A percentile compares a stretch with the other conserved stretches of the same genome.
Evolutionary conservation across 1,140 invertebrate species (phyloP).

Genomic region (Medauroidea extradentata): DNA sequence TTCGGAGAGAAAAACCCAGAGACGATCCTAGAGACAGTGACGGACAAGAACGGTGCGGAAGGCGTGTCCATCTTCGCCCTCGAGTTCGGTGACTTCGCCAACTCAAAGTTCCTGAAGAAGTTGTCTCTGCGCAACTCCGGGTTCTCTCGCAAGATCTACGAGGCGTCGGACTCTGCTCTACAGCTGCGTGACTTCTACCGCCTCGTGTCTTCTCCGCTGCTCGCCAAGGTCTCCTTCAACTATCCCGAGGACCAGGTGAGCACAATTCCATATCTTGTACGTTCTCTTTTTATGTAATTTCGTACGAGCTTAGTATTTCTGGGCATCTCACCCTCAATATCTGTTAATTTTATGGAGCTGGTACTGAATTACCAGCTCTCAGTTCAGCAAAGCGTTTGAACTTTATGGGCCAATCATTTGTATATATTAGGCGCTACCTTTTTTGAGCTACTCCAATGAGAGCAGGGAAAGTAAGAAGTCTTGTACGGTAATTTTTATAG

Average conservation of each 20-base stretch:
- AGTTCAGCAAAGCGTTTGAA: no score
- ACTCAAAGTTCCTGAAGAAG: slow-evolving; percentile 44
- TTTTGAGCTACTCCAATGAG: no score
- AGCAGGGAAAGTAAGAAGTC: no score
- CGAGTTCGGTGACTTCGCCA: slow-evolving; percentile 45
- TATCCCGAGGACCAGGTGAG: slow-evolving; percentile 32
- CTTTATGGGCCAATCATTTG: no score
- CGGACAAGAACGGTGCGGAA: not conserved
- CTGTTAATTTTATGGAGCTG: no score
- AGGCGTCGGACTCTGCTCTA: slow-evolving; percentile 43
- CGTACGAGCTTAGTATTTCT: no score
- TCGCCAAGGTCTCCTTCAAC: slow-evolving; percentile 43
- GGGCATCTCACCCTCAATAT: no score
- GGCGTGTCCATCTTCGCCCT: slow-evolving; percentile 39
- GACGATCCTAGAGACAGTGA: not conserved
- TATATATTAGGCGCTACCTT: no score
- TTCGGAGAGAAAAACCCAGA: slow-evolving; percentile 32
- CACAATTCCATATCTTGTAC: no score
- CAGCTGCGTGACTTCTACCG: slow-evolving; percentile 47
- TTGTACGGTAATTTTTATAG: no score
- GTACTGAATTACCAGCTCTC: no score
- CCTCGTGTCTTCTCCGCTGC: slow-evolving; percentile 42
- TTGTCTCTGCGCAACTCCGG: slow-evolving; percentile 44
- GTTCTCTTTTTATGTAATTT: no score
- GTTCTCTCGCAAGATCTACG: slow-evolving; percentile 46